phyloP scores from a whole-genome alignment of 2,113 vertebrate genomes.

The Dromas ardeola region DNA sequence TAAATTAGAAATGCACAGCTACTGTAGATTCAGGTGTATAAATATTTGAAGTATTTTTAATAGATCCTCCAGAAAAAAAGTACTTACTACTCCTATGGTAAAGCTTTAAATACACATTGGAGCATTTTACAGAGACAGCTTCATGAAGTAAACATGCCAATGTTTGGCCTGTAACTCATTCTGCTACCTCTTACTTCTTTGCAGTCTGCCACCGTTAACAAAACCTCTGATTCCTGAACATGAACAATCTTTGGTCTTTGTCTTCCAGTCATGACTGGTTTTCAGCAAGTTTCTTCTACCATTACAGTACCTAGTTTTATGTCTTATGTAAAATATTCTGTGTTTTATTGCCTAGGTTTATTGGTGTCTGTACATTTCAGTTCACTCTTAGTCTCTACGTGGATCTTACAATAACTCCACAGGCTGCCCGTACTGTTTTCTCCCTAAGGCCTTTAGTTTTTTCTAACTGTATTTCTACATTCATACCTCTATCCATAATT shows the following conservation, averaged over 20 bases:
- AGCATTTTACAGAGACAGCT: neutral
- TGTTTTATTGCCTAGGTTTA: neutral
- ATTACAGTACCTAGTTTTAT: neutral
- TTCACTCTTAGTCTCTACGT: neutral
- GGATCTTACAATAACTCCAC: neutral
- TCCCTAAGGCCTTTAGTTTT: neutral
- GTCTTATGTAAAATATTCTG: neutral
- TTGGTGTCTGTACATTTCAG: fast-evolving
- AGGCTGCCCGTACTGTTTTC: neutral
- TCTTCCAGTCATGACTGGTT: neutral
- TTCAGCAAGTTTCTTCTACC: neutral
- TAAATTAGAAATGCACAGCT: neutral
- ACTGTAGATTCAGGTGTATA: neutral
- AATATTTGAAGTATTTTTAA: neutral
- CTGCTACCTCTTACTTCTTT: neutral
- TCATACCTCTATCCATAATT: neutral
- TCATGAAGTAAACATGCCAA: neutral
- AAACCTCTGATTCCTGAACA: neutral
- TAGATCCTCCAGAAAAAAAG: neutral
- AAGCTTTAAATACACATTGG: neutral
- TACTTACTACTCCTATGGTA: neutral
- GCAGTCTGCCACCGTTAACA: neutral
- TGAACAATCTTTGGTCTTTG: neutral
- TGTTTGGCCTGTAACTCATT: neutral
- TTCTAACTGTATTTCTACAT: neutral